phyloP scores from a whole-genome alignment of 1,140 invertebrate species.

The Bursaphelenchus mucronatus region DNA sequence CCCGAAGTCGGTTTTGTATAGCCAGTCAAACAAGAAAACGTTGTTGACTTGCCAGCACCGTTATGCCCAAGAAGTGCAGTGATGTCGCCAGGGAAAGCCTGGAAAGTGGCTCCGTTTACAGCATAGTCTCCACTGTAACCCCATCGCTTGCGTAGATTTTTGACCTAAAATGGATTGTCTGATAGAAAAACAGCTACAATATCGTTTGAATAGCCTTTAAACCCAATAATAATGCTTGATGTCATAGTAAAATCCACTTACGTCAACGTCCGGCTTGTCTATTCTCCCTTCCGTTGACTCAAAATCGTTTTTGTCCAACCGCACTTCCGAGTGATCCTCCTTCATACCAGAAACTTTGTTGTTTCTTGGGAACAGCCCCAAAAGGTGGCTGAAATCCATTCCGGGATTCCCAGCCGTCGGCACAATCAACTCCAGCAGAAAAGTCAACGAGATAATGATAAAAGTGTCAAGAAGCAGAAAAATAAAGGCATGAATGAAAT shows the following conservation, averaged over 20 bases:
- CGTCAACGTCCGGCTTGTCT: too few species aligned
- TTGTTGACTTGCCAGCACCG: slow-evolving; percentile 49
- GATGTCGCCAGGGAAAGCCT: slow-evolving; percentile 48
- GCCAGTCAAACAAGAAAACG: slow-evolving; percentile 40
- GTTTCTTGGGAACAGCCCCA: too few species aligned
- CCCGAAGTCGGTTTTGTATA: slow-evolving; percentile 34
- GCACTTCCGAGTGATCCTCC: too few species aligned
- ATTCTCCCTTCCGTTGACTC: too few species aligned
- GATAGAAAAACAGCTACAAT: too few species aligned
- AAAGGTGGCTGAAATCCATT: neutral
- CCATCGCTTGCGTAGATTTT: slow-evolving; percentile 27
- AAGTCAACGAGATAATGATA: slow-evolving; percentile 2
- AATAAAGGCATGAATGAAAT: slow-evolving; percentile 2
- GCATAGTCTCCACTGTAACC: slow-evolving; percentile 29
- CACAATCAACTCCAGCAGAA: slow-evolving; percentile 1
- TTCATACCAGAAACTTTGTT: too few species aligned
- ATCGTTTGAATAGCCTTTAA: too few species aligned
- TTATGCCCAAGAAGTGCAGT: slow-evolving; percentile 63
- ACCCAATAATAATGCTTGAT: too few species aligned
- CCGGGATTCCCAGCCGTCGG: slow-evolving; percentile 4
- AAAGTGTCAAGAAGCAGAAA: slow-evolving; percentile 9
- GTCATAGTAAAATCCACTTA: too few species aligned
- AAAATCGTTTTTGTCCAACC: too few species aligned
- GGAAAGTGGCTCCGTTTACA: slow-evolving; percentile 36
- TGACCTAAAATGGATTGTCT: slow-evolving; percentile 5